Evolutionary conservation across 2,113 vertebrate genomes (phyloP).

Genomic region (Sturnus vulgaris): DNA sequence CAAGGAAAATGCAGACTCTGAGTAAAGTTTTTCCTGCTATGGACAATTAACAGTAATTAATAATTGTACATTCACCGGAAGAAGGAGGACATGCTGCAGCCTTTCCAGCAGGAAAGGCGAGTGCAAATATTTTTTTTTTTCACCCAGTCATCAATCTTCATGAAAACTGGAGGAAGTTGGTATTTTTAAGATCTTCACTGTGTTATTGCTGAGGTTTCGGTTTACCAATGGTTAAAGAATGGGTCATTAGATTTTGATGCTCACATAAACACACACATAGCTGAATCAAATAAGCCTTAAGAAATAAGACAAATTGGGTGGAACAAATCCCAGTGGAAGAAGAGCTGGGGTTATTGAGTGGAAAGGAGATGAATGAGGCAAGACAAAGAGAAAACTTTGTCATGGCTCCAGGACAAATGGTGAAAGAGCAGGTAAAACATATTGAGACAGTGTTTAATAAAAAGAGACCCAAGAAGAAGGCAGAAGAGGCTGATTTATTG

Average conservation of each 20-base stretch:
- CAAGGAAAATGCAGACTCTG: not conserved
- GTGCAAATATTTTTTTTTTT: not conserved
- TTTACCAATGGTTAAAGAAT: constrained; percentile 29
- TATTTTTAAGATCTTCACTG: not conserved
- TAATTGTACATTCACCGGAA: not conserved
- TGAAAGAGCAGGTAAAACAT: not conserved
- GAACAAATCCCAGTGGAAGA: constrained; percentile 38
- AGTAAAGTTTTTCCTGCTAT: not conserved
- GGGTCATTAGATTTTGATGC: constrained; percentile 32
- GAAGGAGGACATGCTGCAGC: not conserved
- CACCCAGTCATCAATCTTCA: not conserved
- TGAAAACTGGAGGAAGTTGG: not conserved
- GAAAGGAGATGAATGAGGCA: constrained; percentile 49
- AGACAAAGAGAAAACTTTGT: constrained; percentile 16
- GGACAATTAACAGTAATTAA: not conserved
- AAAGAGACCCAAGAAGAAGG: not conserved
- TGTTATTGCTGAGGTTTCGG: not conserved
- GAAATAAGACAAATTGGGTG: constrained; percentile 47
- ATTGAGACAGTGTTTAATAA: not conserved
- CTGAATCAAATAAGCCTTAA: constrained; percentile 47
- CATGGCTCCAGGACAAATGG: constrained; percentile 25
- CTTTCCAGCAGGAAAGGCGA: not conserved
- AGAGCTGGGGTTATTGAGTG: constrained; percentile 10
- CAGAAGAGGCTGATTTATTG: not conserved
- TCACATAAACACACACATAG: constrained; percentile 31